Evolutionary conservation across 2,797 vertebrate genomes (phyloP).

Genomic region (Bradypodion ventrale): DNA sequence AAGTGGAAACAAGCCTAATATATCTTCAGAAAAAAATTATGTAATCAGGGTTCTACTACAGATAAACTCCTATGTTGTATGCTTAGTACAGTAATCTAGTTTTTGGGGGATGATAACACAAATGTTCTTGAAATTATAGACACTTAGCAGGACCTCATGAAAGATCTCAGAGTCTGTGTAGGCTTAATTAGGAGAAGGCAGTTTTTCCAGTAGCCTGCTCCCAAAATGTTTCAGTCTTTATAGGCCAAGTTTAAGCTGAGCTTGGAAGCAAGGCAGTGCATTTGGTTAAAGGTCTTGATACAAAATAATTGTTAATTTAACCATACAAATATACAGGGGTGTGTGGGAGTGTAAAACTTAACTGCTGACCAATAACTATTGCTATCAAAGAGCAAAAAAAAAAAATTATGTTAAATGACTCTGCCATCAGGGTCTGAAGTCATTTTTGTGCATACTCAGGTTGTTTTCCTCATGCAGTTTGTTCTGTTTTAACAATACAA

Average conservation of each 20-base stretch:
- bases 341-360: not conserved
- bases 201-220: not conserved
- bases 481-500: not conserved
- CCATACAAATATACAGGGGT: not conserved
- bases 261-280: not conserved
- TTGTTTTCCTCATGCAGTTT: slow-evolving; percentile 16
- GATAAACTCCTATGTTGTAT: no score
- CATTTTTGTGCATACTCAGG: not conserved
- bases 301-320: not conserved
- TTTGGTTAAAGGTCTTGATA: not conserved
- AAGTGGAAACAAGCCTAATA: no score
- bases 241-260: not conserved
- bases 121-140: no score
- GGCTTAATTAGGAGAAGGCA: no score
- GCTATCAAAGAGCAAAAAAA: not conserved
- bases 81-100: no score
- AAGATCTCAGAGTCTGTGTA: no score
- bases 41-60: no score
- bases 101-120: no score
- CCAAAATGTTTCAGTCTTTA: not conserved
- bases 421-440: not conserved
- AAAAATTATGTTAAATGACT: no score
- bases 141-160: no score
- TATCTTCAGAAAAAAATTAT: no score
- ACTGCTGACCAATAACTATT: not conserved